A percentile compares a stretch with the other conserved stretches of the same genome.
These are phyloP conservation scores for Protosalanx chinensis DNA, from an alignment of 2,797 vertebrate species.

Conservation along the genomic window DNA sequence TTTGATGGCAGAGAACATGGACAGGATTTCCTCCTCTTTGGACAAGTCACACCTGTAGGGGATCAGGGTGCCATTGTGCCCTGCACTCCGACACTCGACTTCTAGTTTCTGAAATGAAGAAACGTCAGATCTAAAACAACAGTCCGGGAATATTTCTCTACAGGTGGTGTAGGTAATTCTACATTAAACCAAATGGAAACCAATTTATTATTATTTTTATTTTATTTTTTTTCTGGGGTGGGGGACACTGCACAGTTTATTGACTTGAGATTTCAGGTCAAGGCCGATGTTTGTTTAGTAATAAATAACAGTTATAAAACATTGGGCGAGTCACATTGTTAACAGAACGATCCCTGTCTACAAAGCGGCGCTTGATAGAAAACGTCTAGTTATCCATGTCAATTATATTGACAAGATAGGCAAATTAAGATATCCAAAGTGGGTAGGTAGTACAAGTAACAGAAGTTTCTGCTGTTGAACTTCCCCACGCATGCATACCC, in stretches of 20 bases:
- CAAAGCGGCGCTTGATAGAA: not conserved
- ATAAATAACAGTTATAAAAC: no score
- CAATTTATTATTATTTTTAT: no score
- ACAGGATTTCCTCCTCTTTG: conserved; percentile 83
- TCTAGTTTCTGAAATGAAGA: conserved; percentile 74
- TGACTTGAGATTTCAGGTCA: no score
- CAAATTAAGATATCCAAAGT: no score
- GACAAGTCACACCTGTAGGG: conserved; percentile 85
- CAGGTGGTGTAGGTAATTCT: not conserved
- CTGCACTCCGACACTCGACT: conserved; percentile 78
- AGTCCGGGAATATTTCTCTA: no score
- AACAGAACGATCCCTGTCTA: no score
- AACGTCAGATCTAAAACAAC: not conserved
- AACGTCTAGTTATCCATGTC: not conserved
- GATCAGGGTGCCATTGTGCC: conserved; percentile 77
- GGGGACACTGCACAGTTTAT: no score
- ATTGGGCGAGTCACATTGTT: no score
- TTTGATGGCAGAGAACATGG: conserved; percentile 85
- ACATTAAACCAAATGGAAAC: not conserved
- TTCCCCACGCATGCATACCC: not conserved
- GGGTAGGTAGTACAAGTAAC: not conserved
- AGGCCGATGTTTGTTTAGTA: no score
- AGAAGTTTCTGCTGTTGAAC: not conserved
- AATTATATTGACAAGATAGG: not conserved
- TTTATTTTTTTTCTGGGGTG: no score